Evolutionary conservation across 2,113 vertebrate species (phyloP).

Genomic region (Pachyramphus minor): DNA sequence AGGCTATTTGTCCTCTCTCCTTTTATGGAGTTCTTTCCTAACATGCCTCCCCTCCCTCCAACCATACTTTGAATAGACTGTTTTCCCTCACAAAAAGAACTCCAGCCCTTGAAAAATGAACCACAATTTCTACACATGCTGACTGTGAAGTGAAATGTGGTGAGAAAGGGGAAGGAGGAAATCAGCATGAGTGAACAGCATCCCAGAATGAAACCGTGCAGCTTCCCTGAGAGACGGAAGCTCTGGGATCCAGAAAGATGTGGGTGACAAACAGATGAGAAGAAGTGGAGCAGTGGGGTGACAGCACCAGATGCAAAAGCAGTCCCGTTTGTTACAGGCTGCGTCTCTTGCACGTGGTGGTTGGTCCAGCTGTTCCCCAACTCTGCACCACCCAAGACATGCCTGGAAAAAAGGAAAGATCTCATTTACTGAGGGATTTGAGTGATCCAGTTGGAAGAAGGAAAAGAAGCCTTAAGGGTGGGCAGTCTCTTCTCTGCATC

Average conservation of each 20-base stretch:
- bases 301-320: neutral
- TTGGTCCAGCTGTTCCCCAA: neutral
- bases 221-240: neutral
- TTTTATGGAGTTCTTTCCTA: neutral
- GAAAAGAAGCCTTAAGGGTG: neutral
- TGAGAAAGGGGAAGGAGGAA: neutral
- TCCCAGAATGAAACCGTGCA: neutral
- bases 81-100: neutral
- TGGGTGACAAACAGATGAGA: neutral
- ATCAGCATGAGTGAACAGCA: neutral
- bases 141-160: neutral
- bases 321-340: neutral
- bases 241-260: neutral
- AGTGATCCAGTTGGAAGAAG: neutral
- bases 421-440: neutral
- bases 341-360: neutral
- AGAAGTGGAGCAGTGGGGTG: neutral
- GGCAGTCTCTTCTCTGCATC: neutral
- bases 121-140: neutral
- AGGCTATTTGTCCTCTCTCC: neutral
- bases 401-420: neutral
- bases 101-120: neutral
- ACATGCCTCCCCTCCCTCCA: neutral
- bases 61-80: neutral
- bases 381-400: neutral